These are phyloP conservation scores for Nebria ingens DNA, from an alignment of 1,140 invertebrate genomes.

Conservation along the genomic window DNA sequence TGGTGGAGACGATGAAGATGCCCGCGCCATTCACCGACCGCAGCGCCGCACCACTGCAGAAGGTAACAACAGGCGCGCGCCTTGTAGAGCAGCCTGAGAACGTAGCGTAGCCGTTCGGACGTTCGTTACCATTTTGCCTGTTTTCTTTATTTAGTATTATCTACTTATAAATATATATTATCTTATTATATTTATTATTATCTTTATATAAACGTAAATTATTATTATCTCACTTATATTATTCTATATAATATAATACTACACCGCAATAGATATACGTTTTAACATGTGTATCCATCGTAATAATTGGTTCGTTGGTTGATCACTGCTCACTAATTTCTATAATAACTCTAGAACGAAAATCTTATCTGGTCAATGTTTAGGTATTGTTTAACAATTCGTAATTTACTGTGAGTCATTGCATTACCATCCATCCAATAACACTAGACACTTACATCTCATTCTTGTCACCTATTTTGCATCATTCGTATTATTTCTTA, in stretches of 20 bases:
- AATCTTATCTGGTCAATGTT: too few species aligned
- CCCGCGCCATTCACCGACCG: neutral
- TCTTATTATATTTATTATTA: neutral
- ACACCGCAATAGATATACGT: neutral
- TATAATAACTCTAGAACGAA: conserved; percentile 7
- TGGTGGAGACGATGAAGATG: neutral
- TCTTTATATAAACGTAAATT: neutral
- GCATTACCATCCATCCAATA: too few species aligned
- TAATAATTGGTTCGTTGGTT: neutral
- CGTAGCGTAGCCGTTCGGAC: neutral
- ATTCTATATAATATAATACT: neutral
- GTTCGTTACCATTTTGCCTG: conserved; percentile 1
- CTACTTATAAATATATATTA: neutral
- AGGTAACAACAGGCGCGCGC: conserved; percentile 4
- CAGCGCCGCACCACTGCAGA: neutral
- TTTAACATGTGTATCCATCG: neutral
- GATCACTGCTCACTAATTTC: conserved; percentile 1
- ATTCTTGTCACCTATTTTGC: too few species aligned
- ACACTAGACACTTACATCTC: too few species aligned
- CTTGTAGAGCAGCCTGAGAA: conserved; percentile 7
- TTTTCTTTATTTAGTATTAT: neutral
- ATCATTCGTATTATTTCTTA: too few species aligned
- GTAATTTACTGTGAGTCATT: too few species aligned
- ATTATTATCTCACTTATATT: neutral
- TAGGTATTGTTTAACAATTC: too few species aligned